phyloP scores from a whole-genome alignment of 2,797 vertebrate genomes.

The Hemibagrus guttatus region DNA sequence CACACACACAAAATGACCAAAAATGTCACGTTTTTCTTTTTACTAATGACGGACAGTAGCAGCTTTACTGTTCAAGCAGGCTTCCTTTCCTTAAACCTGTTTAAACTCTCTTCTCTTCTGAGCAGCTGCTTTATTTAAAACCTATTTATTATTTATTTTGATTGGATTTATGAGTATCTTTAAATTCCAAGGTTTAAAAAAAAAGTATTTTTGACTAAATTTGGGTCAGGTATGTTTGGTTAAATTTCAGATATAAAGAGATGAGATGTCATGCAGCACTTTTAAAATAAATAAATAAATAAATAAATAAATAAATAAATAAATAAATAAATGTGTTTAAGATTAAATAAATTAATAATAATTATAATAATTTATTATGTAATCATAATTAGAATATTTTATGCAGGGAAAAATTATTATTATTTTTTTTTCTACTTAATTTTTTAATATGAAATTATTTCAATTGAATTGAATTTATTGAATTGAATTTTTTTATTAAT shows the following conservation, averaged over 20 bases:
- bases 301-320: not conserved
- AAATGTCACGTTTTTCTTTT: not conserved
- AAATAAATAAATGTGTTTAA: not conserved
- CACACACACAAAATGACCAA: too few relatives aligned
- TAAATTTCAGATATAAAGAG: not conserved
- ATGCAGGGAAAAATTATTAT: too few relatives aligned
- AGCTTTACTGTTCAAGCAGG: not conserved
- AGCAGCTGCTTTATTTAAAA: not conserved
- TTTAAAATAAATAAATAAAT: too few relatives aligned
- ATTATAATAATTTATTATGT: not conserved
- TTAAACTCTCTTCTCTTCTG: not conserved
- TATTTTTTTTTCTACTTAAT: too few relatives aligned
- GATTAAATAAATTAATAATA: not conserved
- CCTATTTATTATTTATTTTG: not conserved
- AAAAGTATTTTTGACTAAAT: not conserved
- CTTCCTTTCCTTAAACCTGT: not conserved
- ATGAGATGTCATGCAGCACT: not conserved
- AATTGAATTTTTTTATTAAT: too few relatives aligned
- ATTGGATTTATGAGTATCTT: not conserved
- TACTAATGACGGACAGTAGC: not conserved
- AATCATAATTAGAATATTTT: not conserved
- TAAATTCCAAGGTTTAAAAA: not conserved
- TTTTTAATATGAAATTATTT: too few relatives aligned
- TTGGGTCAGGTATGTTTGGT: too few relatives aligned
- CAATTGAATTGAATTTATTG: too few relatives aligned